Evolutionary conservation across 2,113 vertebrate genomes (phyloP).

Genomic region (Oophaga pumilio): DNA sequence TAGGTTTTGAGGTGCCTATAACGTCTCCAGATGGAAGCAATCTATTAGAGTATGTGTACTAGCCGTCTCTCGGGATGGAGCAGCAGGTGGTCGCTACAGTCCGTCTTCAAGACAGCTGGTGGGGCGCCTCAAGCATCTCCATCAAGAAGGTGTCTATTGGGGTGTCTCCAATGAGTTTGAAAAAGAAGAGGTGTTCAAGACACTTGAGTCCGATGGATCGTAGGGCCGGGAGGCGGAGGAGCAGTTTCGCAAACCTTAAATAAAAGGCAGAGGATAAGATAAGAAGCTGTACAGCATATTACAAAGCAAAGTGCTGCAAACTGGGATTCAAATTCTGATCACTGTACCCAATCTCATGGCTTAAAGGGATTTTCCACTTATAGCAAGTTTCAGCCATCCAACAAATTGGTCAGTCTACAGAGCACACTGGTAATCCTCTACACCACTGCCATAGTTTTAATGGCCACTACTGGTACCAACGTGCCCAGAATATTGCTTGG

Average conservation of each 20-base stretch:
- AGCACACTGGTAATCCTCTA: too few relatives aligned
- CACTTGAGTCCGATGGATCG: constrained; percentile 90
- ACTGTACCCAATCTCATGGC: too few relatives aligned
- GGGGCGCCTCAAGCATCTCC: constrained; percentile 93
- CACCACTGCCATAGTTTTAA: too few relatives aligned
- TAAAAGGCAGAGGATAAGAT: not conserved
- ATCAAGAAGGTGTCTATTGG: constrained; percentile 94
- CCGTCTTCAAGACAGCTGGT: constrained; percentile 82
- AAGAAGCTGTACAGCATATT: not conserved
- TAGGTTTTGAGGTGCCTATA: constrained; percentile 85
- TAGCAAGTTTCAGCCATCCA: too few relatives aligned
- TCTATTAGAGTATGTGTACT: constrained; percentile 35
- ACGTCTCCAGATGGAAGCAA: constrained; percentile 24
- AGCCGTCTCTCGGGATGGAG: constrained; percentile 24
- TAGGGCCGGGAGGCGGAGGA: constrained; percentile 86
- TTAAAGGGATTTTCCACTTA: too few relatives aligned
- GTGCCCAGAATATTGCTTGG: too few relatives aligned
- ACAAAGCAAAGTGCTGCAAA: not conserved
- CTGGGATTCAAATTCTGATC: too few relatives aligned
- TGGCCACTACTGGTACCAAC: too few relatives aligned
- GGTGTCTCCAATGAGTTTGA: constrained; percentile 92
- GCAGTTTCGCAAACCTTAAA: constrained; percentile 90
- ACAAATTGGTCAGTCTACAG: too few relatives aligned
- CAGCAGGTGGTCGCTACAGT: constrained; percentile 15
- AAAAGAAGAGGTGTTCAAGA: constrained; percentile 93